phyloP scores from a whole-genome alignment of 2,888 invertebrate species.

The Apamea sordens region DNA sequence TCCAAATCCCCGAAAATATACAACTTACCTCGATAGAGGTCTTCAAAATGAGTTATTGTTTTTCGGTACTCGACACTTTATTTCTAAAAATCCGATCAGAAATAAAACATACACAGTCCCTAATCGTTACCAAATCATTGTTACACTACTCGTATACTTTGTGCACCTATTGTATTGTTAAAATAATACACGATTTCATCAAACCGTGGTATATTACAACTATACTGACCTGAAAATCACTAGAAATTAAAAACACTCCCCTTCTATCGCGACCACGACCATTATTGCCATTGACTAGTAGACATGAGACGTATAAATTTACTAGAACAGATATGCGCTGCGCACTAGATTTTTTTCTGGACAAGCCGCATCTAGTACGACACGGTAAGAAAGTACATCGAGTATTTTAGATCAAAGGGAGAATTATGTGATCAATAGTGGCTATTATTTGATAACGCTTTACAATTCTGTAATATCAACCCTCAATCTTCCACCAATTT shows the following conservation, averaged over 20 bases:
- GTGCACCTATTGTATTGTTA: constrained; percentile 59
- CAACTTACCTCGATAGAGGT: constrained; percentile 59
- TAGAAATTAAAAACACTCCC: constrained; percentile 74
- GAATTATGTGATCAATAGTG: not conserved
- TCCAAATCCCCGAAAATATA: constrained; percentile 24
- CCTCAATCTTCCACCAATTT: not conserved
- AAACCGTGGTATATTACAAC: constrained; percentile 57
- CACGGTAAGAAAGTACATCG: not conserved
- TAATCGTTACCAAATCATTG: constrained; percentile 50
- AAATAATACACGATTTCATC: constrained; percentile 59
- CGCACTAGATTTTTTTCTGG: not conserved
- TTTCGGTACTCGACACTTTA: constrained; percentile 55
- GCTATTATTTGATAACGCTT: not conserved
- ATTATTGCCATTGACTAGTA: constrained; percentile 54
- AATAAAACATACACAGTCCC: constrained; percentile 60
- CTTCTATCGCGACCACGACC: constrained; percentile 66
- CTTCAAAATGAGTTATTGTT: constrained; percentile 56
- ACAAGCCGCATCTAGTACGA: not conserved
- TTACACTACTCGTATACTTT: constrained; percentile 53
- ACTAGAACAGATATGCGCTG: not conserved
- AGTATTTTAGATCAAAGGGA: not conserved
- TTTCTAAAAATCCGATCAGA: constrained; percentile 59
- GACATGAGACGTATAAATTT: not conserved
- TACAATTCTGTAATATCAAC: not conserved
- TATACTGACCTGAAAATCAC: constrained; percentile 70